Base-by-base conservation (phyloP, 2,113 vertebrate species). In the Candoia aspera region DNA sequence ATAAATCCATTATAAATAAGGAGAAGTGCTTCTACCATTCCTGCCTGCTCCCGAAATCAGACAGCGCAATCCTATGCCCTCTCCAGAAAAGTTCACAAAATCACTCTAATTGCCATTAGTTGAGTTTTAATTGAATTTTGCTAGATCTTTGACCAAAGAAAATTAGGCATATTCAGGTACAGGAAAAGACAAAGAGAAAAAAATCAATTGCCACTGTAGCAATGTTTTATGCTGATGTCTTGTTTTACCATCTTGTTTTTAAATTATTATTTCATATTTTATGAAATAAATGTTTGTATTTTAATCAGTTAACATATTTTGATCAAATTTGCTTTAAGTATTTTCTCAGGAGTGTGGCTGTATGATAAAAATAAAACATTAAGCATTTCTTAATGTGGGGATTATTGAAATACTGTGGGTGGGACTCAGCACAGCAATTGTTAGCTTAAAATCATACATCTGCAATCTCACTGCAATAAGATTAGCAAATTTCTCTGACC, bases 211-310 rank as follows among this genome's bases (percentile, higher is more conserved):
- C 49, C 4, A 49, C 49, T 49, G 49, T 5, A 49, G 49, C 49
- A 49, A 49, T 49, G 49, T 49, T 49, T 49, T 49, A 49, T 49
- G 49, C 29, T n/a, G 42, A 49, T 11, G 21, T 86, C 1, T 29
- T 59, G 57, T 23, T 24, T 33, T 60, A 42, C 8, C 42, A 23
- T 59, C 42, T 88, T 60, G 17, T 21, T 87, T 87, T 87, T 87
- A 60, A 60, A 60, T 23, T 42, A 88, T 60, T 88, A 33, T 88
- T 88, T 88, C 57, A 88, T 88, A 88, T 88, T 60, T 88, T 24
- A 88, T 88, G 21, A 60, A 55, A 88, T 59, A 17, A 24, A 12
- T 88, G 33, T 88, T 59, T 88, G 57, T 23, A 60, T 46, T 42
- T 88, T 88, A 3, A 88, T 60, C 86, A 53, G 15, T 24, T 60